These are phyloP conservation scores for Grammomys dolichurus DNA, from an alignment of 2,113 vertebrate genomes.

Conservation along the genomic window DNA sequence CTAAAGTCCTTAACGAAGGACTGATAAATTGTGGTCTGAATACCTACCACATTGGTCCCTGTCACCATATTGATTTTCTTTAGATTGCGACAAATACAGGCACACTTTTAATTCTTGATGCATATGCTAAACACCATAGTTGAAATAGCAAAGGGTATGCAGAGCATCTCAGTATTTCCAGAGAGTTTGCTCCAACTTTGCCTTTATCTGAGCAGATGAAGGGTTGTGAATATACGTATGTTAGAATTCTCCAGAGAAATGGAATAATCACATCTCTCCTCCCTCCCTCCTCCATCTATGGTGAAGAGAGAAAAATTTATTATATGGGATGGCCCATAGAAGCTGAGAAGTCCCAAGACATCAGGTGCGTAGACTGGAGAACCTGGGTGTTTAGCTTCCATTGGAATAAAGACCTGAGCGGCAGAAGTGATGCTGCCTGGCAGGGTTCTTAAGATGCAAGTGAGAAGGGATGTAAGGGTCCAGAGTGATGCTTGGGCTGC, in stretches of 20 bases:
- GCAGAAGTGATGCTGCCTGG: neutral
- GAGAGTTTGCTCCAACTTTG: neutral
- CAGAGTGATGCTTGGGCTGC: neutral
- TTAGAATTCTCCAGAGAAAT: neutral
- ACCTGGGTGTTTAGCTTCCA: neutral
- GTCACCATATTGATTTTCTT: neutral
- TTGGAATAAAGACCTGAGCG: neutral
- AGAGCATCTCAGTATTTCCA: neutral
- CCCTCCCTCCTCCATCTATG: neutral
- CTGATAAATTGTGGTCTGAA: neutral
- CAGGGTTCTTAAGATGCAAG: neutral
- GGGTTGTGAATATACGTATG: neutral
- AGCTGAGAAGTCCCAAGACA: neutral
- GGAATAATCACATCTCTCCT: neutral
- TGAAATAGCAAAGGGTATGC: neutral
- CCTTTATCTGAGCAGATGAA: neutral
- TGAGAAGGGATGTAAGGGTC: neutral
- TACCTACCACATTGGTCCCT: neutral
- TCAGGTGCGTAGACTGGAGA: neutral
- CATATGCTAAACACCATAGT: neutral
- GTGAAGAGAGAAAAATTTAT: neutral
- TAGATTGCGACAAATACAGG: neutral
- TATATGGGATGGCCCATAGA: neutral
- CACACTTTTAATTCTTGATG: slow-evolving; percentile 16
- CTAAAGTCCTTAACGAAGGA: neutral